phyloP scores from a whole-genome alignment of 2,888 invertebrate species.

The Hydrotaea cyrtoneurina region DNA sequence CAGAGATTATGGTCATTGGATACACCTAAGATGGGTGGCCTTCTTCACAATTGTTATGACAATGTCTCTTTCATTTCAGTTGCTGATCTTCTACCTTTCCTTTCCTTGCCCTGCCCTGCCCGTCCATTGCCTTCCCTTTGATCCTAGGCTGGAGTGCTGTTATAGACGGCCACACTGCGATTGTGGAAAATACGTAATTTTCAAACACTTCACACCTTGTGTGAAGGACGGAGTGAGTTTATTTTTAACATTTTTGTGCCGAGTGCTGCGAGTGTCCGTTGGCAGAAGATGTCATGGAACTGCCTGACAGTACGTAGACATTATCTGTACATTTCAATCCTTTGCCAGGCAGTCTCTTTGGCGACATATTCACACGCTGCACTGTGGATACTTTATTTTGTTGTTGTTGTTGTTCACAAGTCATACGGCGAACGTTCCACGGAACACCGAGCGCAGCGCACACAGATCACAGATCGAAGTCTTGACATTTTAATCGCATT shows the following conservation, averaged over 20 bases:
- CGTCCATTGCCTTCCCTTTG: background rate
- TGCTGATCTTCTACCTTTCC: background rate
- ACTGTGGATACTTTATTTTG: slow-evolving; percentile 6
- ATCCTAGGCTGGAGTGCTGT: background rate
- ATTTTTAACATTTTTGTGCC: slow-evolving; percentile 32
- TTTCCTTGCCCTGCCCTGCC: background rate
- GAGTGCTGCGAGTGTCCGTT: slow-evolving; percentile 8
- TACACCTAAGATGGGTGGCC: slow-evolving; percentile 67
- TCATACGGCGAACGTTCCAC: slow-evolving; percentile 69
- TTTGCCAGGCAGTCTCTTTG: slow-evolving; percentile 66
- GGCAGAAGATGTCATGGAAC: slow-evolving; percentile 48
- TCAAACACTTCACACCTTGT: slow-evolving; percentile 65
- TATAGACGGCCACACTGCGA: background rate
- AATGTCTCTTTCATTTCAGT: slow-evolving; percentile 53
- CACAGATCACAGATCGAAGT: slow-evolving; percentile 72
- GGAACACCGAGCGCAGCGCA: slow-evolving; percentile 51
- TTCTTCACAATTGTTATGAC: slow-evolving; percentile 65
- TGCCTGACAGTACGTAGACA: slow-evolving; percentile 60
- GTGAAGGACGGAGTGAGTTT: background rate
- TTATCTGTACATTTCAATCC: slow-evolving; percentile 67
- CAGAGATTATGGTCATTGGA: slow-evolving; percentile 66
- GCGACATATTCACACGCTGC: slow-evolving; percentile 68
- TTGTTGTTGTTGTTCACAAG: slow-evolving; percentile 69
- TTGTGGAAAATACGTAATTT: slow-evolving; percentile 30
- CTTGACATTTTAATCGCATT: slow-evolving; percentile 80